These are phyloP conservation scores for Aldabrachelys gigantea DNA, from an alignment of 2,113 vertebrate genomes.

Conservation along the genomic window DNA sequence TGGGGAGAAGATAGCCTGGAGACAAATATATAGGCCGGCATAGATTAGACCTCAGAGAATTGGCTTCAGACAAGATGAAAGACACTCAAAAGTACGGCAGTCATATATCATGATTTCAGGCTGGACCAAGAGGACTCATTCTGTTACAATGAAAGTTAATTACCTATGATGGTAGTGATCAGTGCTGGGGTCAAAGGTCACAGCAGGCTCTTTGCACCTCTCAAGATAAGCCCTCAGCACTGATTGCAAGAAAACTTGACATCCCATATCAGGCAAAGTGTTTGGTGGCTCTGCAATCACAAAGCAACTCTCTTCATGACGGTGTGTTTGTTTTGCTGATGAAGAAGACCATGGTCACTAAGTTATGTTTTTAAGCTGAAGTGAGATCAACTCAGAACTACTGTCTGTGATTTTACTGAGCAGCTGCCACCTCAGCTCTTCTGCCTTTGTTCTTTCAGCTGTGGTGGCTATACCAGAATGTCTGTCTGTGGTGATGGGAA, in stretches of 20 bases:
- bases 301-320: not conserved
- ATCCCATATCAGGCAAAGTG: no score
- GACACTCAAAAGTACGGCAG: not conserved
- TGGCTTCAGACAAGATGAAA: not conserved
- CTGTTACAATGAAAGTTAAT: not conserved
- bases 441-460: not conserved
- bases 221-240: no score
- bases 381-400: not conserved
- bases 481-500: not conserved
- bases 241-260: no score
- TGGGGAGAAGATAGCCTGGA: not conserved
- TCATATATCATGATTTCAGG: not conserved
- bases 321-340: not conserved
- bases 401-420: not conserved
- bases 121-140: fast-evolving
- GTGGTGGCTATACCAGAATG: not conserved
- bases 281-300: not conserved
- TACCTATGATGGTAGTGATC: not conserved
- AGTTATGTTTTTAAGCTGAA: not conserved
- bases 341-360: not conserved
- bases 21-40: not conserved
- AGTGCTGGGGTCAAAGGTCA: not conserved
- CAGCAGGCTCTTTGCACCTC: no score
- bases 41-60: not conserved
- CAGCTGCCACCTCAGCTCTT: not conserved